Evolutionary conservation across 2,113 vertebrate species (phyloP).

Genomic region (Nothocercus julius): DNA sequence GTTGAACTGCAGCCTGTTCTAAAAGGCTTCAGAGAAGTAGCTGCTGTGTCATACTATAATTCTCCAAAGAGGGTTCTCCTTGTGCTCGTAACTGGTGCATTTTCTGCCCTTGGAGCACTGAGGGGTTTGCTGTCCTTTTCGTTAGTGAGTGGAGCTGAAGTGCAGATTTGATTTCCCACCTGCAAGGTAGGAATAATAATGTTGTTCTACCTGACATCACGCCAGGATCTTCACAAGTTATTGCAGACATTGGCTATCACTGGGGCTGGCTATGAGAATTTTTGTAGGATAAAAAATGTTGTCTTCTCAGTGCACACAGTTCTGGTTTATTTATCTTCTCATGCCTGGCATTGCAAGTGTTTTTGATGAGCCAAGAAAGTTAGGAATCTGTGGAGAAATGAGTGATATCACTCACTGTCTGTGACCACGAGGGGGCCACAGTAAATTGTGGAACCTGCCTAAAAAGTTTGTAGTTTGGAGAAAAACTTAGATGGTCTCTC

Average conservation of each 20-base stretch:
- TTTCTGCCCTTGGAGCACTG: not conserved
- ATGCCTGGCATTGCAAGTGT: accelerated
- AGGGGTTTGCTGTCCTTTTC: not conserved
- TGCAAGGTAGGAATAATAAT: not conserved
- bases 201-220: too few relatives aligned
- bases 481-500: not conserved
- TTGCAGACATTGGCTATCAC: accelerated
- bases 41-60: not conserved
- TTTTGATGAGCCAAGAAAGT: not conserved
- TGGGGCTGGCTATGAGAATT: not conserved
- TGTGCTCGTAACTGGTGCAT: not conserved
- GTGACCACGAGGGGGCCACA: conserved; percentile 60
- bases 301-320: not conserved
- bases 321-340: not conserved
- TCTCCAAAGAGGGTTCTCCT: not conserved
- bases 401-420: not conserved
- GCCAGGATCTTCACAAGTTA: accelerated
- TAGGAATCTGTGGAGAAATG: not conserved
- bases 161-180: not conserved
- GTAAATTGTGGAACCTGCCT: not conserved
- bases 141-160: not conserved
- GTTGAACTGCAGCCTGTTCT: not conserved
- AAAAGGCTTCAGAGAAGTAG: not conserved
- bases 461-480: not conserved
- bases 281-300: not conserved